A percentile compares a stretch with the other conserved stretches of the same genome.
These are phyloP conservation scores for Ips nitidus DNA, from an alignment of 1,140 invertebrate species.

Conservation along the genomic window DNA sequence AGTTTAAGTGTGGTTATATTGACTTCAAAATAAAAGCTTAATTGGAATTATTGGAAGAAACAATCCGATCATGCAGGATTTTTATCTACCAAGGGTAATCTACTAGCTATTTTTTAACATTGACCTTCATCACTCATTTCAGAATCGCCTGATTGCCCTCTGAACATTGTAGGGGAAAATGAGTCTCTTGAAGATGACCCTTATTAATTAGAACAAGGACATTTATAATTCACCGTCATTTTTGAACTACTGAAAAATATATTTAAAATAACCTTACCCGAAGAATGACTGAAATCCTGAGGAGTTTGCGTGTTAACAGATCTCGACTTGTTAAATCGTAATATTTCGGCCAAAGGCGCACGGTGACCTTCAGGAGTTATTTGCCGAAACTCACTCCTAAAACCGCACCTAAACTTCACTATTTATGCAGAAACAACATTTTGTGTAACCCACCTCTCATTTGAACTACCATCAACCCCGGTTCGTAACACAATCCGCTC, in stretches of 20 bases:
- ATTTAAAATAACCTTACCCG: constrained; percentile 52
- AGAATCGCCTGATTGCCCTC: constrained; percentile 27
- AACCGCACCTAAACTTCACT: neutral
- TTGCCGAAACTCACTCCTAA: constrained; percentile 25
- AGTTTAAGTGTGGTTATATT: no score
- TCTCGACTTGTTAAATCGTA: constrained; percentile 62
- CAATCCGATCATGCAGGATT: no score
- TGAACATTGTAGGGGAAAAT: constrained; percentile 32
- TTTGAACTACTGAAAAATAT: neutral
- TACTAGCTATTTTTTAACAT: neutral
- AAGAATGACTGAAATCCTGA: constrained; percentile 57
- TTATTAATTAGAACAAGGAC: constrained; percentile 11
- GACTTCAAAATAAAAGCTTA: no score
- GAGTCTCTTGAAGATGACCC: constrained; percentile 34
- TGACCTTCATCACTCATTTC: constrained; percentile 32
- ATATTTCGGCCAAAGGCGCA: constrained; percentile 76
- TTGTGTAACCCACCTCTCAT: constrained; percentile 37
- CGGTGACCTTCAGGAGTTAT: constrained; percentile 79
- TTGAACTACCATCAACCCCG: constrained; percentile 31
- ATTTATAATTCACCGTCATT: neutral
- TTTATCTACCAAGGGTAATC: no score
- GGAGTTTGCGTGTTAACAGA: constrained; percentile 83
- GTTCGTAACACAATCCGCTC: constrained; percentile 57
- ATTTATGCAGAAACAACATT: constrained; percentile 20
- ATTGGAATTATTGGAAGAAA: no score